These are phyloP conservation scores for Clanis bilineata DNA, from an alignment of 2,888 invertebrate species.

Conservation along the genomic window DNA sequence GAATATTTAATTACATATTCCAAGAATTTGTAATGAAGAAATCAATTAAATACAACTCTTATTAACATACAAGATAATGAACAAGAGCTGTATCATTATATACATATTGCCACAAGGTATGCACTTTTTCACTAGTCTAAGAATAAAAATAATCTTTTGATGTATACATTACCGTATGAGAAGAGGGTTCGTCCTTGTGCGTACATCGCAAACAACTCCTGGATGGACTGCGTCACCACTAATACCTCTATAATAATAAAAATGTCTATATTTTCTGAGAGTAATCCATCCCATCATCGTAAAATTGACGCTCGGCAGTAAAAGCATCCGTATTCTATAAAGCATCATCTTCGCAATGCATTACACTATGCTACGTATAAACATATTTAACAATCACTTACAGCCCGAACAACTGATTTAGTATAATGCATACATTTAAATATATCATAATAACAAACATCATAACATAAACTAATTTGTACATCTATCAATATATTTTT, in stretches of 20 bases:
- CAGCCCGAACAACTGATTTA: not conserved
- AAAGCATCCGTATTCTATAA: constrained; percentile 53
- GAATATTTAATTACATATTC: too few relatives aligned
- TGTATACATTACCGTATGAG: too few relatives aligned
- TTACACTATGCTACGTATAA: constrained; percentile 32
- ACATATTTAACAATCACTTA: constrained; percentile 15
- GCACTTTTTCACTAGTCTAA: too few relatives aligned
- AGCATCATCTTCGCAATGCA: constrained; percentile 41
- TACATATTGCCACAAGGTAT: too few relatives aligned
- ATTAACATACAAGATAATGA: too few relatives aligned
- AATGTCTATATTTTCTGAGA: constrained; percentile 64
- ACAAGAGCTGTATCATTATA: too few relatives aligned
- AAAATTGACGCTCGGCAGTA: constrained; percentile 61
- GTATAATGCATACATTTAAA: not conserved
- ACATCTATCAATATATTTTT: too few relatives aligned
- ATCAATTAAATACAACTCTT: too few relatives aligned
- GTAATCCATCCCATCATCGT: constrained; percentile 67
- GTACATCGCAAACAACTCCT: constrained; percentile 31
- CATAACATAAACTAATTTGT: too few relatives aligned
- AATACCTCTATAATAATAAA: constrained; percentile 59
- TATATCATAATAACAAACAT: not conserved
- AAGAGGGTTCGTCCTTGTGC: too few relatives aligned
- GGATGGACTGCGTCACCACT: constrained; percentile 46
- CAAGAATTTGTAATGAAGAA: too few relatives aligned
- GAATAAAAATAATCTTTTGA: too few relatives aligned